phyloP scores from a whole-genome alignment of 2,113 vertebrate genomes.

The Podocnemis expansa region DNA sequence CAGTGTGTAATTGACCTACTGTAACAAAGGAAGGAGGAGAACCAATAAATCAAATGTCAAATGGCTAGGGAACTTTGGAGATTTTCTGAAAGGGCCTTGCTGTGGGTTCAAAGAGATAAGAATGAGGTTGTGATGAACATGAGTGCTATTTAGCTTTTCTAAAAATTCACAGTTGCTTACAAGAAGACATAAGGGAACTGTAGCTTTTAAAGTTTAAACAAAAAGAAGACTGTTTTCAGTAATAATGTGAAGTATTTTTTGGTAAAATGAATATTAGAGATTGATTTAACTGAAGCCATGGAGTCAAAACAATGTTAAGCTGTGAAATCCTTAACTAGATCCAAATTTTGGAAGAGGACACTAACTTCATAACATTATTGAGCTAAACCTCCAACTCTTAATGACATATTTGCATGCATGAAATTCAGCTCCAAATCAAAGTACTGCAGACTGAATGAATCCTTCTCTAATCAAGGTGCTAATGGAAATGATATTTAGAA shows the following conservation, averaged over 20 bases:
- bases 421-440: not conserved
- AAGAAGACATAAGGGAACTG: fast-evolving
- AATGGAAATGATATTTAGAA: not conserved
- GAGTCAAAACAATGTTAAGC: not conserved
- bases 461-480: not conserved
- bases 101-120: not conserved
- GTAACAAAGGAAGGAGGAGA: not conserved
- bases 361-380: fast-evolving
- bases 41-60: not conserved
- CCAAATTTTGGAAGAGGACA: fast-evolving
- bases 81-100: not conserved
- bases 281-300: not conserved
- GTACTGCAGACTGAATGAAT: not conserved
- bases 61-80: fast-evolving
- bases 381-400: not conserved
- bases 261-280: not conserved
- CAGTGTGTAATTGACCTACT: not conserved
- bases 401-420: not conserved
- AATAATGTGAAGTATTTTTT: not conserved
- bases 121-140: fast-evolving
- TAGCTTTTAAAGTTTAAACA: not conserved
- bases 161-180: not conserved
- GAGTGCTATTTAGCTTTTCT: not conserved
- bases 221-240: not conserved
- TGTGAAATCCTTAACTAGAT: not conserved